Evolutionary conservation across 2,113 vertebrate genomes (phyloP).

Genomic region (Bubo blakistoni): DNA sequence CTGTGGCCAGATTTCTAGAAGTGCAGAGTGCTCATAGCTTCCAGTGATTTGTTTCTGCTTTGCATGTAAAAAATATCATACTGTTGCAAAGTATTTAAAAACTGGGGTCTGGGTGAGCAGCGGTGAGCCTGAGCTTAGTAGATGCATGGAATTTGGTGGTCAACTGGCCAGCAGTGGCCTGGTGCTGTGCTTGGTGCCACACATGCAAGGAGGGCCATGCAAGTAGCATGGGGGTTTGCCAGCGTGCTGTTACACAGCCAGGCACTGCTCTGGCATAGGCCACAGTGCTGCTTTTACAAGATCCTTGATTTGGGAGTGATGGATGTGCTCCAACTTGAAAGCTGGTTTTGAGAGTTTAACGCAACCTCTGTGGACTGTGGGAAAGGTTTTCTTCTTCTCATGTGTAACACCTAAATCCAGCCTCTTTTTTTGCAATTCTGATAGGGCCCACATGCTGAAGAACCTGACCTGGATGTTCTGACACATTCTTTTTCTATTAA

Average conservation of each 20-base stretch:
- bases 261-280: accelerated
- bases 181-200: neutral
- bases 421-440: neutral
- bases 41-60: neutral
- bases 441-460: neutral
- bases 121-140: neutral
- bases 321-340: neutral
- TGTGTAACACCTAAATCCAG: neutral
- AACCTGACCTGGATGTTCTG: neutral
- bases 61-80: too few species aligned
- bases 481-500: neutral
- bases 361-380: neutral
- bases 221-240: neutral
- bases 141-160: neutral
- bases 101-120: neutral
- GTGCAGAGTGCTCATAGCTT: neutral
- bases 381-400: neutral
- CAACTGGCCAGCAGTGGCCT: neutral
- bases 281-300: neutral
- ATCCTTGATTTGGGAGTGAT: accelerated
- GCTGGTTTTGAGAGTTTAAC: neutral
- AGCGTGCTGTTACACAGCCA: accelerated
- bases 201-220: accelerated
- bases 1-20: neutral
- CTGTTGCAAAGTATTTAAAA: neutral